Base-by-base conservation (phyloP, 1,140 invertebrate genomes). In the Pygmarrhopalites habei region DNA sequence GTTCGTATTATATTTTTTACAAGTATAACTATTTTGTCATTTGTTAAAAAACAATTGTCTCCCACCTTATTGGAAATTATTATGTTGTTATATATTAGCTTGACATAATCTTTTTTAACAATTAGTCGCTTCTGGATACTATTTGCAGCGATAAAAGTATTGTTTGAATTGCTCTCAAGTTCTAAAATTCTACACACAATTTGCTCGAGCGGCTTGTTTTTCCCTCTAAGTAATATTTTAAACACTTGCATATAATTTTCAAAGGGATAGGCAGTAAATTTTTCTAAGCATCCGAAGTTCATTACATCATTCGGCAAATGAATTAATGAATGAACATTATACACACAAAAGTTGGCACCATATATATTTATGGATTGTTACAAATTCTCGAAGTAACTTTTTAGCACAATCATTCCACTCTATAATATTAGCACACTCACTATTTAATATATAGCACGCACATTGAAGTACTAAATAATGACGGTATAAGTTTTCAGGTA, bases 401-500 rank as follows among this genome's bases (percentile, higher is more conserved):
- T 71, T 29, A 5, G 51, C 51, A 14, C 4, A 26, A 25, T 10
- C 26, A 26, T 53, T 53, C 28, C 21, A 53, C 7, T 14, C 12
- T 53, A 10, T 12, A 53, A 3, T 10, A 4, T 10, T 3, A 53
- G 4, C 15, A 10, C n/a, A n/a, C n/a, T 25, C 5, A 7, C 30
- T 80, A 17, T 25, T 4, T 25, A 53, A 28, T 26, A 71, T 67
- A 63, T 58, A 66, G 12, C 77, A 66, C 17, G 64, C 60, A 41
- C 73, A 65, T 62, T 68, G 72, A 1, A 79, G 58, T 19, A 67
- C n/a, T 17, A 77, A 26, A 69, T 79, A 78, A 67, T 79, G 70
- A 17, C 69, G 15, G 70, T 77, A 77, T 23, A 68, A 17, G 15
- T 72, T 60, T 39, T 71, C 44, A 14, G 59, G 25, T 23, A 78